Percentiles rank a stretch among this genome's conserved stretches.
These are phyloP conservation scores for Euborellia annulipes DNA, from an alignment of 1,140 invertebrate species.

Conservation along the genomic window DNA sequence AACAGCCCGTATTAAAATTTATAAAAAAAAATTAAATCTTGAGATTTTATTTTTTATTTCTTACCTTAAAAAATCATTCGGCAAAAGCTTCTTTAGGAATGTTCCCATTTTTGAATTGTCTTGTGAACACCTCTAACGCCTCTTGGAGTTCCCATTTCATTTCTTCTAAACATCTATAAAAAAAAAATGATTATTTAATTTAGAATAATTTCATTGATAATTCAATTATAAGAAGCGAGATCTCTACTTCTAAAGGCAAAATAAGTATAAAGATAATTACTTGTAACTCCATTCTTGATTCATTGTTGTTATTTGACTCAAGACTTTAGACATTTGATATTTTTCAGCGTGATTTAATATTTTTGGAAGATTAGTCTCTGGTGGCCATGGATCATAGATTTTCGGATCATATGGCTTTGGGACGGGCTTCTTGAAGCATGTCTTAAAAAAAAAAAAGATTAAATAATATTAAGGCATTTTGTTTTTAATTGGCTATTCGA, in stretches of 20 bases:
- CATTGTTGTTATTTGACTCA: slow-evolving; percentile 5
- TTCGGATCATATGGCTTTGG: neutral
- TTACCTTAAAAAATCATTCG: too few species aligned
- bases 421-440: neutral
- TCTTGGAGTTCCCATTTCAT: slow-evolving; percentile 3
- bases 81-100: slow-evolving; percentile 5
- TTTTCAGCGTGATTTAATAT: slow-evolving; percentile 3
- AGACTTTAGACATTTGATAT: slow-evolving; percentile 1
- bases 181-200: neutral
- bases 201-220: neutral
- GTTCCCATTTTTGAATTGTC: neutral
- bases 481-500: too few species aligned
- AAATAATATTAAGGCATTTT: too few species aligned
- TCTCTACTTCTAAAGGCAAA: neutral
- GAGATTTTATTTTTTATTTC: too few species aligned
- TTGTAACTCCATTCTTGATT: slow-evolving; percentile 4
- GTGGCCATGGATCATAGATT: too few species aligned
- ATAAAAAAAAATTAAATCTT: too few species aligned
- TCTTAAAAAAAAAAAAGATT: neutral
- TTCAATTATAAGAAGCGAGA: neutral
- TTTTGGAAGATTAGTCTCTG: slow-evolving; percentile 2
- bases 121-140: slow-evolving; percentile 1
- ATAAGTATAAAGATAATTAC: neutral
- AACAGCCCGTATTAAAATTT: too few species aligned
- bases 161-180: slow-evolving; percentile 2